A percentile compares a stretch with the other conserved stretches of the same genome.
These are phyloP conservation scores for Neolamprologus longior DNA, from an alignment of 2,113 vertebrate species.

Conservation along the genomic window DNA sequence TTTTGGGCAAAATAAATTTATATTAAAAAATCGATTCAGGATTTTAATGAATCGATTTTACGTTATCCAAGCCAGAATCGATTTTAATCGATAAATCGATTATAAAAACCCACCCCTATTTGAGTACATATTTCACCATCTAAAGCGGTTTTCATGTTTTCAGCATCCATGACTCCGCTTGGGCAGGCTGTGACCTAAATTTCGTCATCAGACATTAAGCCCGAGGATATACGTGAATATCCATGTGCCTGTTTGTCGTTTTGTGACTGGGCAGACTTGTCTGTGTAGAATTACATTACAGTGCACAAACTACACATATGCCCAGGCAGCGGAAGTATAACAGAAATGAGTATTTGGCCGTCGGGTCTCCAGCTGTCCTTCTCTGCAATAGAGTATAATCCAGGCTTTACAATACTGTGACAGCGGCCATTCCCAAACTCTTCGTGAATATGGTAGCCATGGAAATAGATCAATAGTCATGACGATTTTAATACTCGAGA, in stretches of 20 bases:
- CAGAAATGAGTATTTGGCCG: not conserved
- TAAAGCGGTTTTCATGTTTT: not conserved
- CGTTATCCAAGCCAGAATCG: no score
- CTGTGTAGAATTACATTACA: not conserved
- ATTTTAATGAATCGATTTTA: no score
- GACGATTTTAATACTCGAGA: rapidly evolving
- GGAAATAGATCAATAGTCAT: not conserved
- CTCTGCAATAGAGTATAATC: not conserved
- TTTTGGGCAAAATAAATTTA: no score
- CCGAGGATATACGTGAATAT: not conserved
- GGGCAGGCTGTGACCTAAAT: not conserved
- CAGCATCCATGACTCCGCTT: not conserved
- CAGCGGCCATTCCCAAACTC: not conserved
- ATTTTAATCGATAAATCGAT: no score
- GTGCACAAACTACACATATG: not conserved
- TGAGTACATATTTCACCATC: not conserved
- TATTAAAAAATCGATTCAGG: no score
- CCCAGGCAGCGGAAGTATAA: not conserved
- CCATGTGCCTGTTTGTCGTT: not conserved
- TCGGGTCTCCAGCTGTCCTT: rapidly evolving
- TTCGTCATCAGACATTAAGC: not conserved
- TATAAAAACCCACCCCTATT: no score
- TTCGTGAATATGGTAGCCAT: rapidly evolving
- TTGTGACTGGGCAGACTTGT: not conserved
- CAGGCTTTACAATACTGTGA: not conserved